These are phyloP conservation scores for Drosophila sp. DNA, from an alignment of 1,140 invertebrate species.

Conservation along the genomic window DNA sequence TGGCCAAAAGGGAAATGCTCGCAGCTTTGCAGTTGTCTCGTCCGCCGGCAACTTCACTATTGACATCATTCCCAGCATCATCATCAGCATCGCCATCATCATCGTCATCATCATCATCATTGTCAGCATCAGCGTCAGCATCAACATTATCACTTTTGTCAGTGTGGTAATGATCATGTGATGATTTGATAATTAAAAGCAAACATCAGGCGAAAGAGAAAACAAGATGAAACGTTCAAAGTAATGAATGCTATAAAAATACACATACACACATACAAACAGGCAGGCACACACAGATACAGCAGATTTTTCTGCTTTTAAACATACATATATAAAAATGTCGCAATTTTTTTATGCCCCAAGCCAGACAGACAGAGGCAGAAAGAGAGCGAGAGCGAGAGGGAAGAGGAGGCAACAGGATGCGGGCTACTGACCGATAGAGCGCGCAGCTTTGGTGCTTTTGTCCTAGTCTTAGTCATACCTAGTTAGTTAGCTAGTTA, in stretches of 20 bases:
- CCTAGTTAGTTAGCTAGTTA: slow-evolving; percentile 12
- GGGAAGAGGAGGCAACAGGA: neutral
- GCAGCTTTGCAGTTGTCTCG: slow-evolving; percentile 3
- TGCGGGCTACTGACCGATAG: slow-evolving; percentile 67
- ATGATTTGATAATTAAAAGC: slow-evolving; percentile 82
- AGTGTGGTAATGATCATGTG: slow-evolving; percentile 72
- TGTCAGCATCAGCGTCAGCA: too few species aligned
- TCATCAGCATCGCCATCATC: slow-evolving; percentile 19
- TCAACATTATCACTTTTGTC: slow-evolving; percentile 61
- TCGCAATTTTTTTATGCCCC: slow-evolving; percentile 40
- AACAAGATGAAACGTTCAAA: slow-evolving; percentile 50
- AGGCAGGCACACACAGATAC: slow-evolving; percentile 5
- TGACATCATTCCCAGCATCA: slow-evolving; percentile 20
- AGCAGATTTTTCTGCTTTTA: slow-evolving; percentile 13
- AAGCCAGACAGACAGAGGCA: slow-evolving; percentile 5
- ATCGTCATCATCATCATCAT: slow-evolving; percentile 58
- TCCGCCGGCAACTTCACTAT: slow-evolving; percentile 17
- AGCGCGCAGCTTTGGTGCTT: slow-evolving; percentile 30
- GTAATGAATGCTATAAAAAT: slow-evolving; percentile 70
- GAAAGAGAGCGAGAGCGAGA: neutral
- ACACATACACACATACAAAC: slow-evolving; percentile 2
- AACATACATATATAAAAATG: slow-evolving; percentile 23
- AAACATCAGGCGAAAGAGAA: slow-evolving; percentile 70
- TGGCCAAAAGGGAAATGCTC: slow-evolving; percentile 39
- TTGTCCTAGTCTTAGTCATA: slow-evolving; percentile 19